These are phyloP conservation scores for Diadromus collaris DNA, from an alignment of 2,888 invertebrate genomes.

Conservation along the genomic window DNA sequence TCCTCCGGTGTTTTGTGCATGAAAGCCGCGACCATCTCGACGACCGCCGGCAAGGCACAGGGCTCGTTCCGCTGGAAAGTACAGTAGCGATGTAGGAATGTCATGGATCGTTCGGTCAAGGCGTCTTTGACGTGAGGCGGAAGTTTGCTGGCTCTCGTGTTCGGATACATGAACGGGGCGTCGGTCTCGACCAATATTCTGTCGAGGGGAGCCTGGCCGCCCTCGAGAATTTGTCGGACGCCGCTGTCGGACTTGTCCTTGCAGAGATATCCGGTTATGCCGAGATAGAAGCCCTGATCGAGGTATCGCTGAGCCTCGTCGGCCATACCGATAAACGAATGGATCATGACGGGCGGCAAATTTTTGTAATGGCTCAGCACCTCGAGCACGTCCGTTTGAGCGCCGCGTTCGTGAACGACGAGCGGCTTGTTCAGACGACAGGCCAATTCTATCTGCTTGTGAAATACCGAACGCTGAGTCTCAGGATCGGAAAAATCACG, in stretches of 20 bases:
- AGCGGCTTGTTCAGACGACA: slow-evolving; percentile 93
- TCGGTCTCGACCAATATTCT: slow-evolving; percentile 95
- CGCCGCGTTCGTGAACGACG: slow-evolving; percentile 95
- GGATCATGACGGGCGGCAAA: slow-evolving; percentile 92
- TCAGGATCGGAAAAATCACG: slow-evolving; percentile 96
- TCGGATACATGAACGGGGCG: slow-evolving; percentile 98
- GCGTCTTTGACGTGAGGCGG: slow-evolving; percentile 93
- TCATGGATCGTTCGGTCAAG: slow-evolving; percentile 92
- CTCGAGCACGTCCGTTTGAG: slow-evolving; percentile 91
- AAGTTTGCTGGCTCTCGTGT: slow-evolving; percentile 95
- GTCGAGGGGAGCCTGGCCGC: slow-evolving; percentile 91
- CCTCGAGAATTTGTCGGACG: slow-evolving; percentile 90
- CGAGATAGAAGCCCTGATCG: slow-evolving; percentile 92
- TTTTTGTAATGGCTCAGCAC: slow-evolving; percentile 83
- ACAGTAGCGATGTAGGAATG: slow-evolving; percentile 93
- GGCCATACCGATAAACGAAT: slow-evolving; percentile 95
- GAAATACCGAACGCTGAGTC: slow-evolving; percentile 92
- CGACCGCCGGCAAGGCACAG: slow-evolving; percentile 94
- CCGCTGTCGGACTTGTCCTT: slow-evolving; percentile 97
- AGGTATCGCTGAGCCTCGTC: slow-evolving; percentile 92
- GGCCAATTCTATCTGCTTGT: slow-evolving; percentile 93
- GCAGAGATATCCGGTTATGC: slow-evolving; percentile 92
- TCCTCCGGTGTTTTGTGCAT: slow-evolving; percentile 93
- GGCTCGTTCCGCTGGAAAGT: slow-evolving; percentile 98
- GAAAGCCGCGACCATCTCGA: slow-evolving; percentile 97